Evolutionary conservation across 2,797 vertebrate genomes (phyloP).

Genomic region (Muraenolepis orangiensis): DNA sequence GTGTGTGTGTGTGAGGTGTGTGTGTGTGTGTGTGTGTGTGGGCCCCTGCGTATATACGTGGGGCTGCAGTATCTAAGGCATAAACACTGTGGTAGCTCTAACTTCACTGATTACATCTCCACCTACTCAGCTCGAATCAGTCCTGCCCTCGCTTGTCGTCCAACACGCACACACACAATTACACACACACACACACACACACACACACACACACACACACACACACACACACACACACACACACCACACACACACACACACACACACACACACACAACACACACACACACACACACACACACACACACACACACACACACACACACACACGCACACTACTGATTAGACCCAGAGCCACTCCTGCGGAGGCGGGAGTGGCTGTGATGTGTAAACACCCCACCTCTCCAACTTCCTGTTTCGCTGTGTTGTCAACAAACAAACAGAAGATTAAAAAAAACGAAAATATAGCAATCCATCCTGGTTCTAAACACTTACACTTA

Average conservation of each 20-base stretch:
- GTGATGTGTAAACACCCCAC: slow-evolving; percentile 42
- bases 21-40: not conserved
- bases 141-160: slow-evolving; percentile 26
- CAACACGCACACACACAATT: not conserved
- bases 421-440: slow-evolving; percentile 50
- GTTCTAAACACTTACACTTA: too few species aligned
- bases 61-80: not conserved
- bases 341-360: slow-evolving; percentile 36
- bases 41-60: not conserved
- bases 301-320: slow-evolving; percentile 15
- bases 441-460: too few species aligned
- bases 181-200: too few species aligned
- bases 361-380: slow-evolving; percentile 21
- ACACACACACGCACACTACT: slow-evolving; percentile 25
- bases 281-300: slow-evolving; percentile 8
- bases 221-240: not conserved
- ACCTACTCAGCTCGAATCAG: slow-evolving; percentile 39
- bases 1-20: too few species aligned
- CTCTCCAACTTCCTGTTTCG: slow-evolving; percentile 37
- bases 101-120: slow-evolving; percentile 55
- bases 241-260: slow-evolving; percentile 16
- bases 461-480: too few species aligned
- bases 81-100: not conserved
- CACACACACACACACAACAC: slow-evolving; percentile 27
- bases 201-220: too few species aligned